phyloP scores from a whole-genome alignment of 2,113 vertebrate species.

The Polypterus bichir region DNA sequence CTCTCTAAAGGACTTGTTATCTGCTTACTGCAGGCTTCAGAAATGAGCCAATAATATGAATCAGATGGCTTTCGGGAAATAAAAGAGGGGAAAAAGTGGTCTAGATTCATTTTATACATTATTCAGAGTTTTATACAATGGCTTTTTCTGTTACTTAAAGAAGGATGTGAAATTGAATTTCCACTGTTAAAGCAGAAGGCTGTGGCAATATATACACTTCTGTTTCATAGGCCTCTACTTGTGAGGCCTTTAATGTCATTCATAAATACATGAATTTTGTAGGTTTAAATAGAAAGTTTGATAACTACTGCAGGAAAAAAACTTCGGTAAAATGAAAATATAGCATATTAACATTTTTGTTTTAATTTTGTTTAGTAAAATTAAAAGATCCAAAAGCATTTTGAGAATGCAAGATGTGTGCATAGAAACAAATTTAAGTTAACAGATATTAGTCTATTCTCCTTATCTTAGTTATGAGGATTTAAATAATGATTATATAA shows the following conservation, averaged over 20 bases:
- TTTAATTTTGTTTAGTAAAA: conserved; percentile 54
- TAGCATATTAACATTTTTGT: too few relatives aligned
- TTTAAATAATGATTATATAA: too few relatives aligned
- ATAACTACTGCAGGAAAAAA: background rate
- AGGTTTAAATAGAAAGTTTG: background rate
- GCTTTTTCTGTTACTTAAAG: conserved; percentile 59
- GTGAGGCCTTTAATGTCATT: background rate
- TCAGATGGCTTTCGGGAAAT: conserved; percentile 60
- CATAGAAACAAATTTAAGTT: conserved; percentile 25
- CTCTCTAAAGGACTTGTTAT: conserved; percentile 66
- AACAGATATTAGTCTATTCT: too few relatives aligned
- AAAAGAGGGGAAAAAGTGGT: conserved; percentile 54
- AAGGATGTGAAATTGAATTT: conserved; percentile 59
- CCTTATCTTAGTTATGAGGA: too few relatives aligned
- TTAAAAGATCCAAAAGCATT: conserved; percentile 41
- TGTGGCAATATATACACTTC: conserved; percentile 63
- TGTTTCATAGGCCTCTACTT: conserved; percentile 32
- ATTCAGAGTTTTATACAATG: conserved; percentile 59
- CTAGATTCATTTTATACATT: conserved; percentile 56
- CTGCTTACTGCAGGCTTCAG: conserved; percentile 70
- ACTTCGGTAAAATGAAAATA: background rate
- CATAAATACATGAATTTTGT: background rate
- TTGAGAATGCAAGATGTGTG: conserved; percentile 41
- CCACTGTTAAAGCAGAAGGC: conserved; percentile 59
- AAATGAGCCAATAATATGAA: conserved; percentile 71